Conservation (phyloP, 2,113 vertebrate species). For the Apodemus sylvaticus region DNA sequence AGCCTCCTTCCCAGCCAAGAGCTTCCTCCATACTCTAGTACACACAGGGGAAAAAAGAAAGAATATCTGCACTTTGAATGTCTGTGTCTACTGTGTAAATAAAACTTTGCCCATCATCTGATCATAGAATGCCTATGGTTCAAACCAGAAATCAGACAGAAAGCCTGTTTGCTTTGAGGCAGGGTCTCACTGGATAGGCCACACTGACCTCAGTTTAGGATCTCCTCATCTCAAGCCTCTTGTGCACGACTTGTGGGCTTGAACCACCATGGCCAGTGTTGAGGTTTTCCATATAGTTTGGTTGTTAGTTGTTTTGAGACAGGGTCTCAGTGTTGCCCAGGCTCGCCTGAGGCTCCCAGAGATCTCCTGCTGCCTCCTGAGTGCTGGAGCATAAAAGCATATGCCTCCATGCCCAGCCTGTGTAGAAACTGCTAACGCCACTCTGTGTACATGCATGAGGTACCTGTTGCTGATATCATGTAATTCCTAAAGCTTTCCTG, state of each 20-base stretch:
- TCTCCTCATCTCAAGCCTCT: no score
- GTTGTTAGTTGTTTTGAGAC: neutral
- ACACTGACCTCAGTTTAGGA: neutral
- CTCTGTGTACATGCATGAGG: neutral
- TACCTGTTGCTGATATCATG: neutral
- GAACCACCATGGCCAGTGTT: neutral
- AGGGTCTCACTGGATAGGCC: neutral
- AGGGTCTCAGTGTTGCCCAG: neutral
- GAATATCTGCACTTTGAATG: neutral
- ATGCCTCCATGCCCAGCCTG: neutral
- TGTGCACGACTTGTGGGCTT: neutral
- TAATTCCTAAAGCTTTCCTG: neutral
- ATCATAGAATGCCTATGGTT: neutral
- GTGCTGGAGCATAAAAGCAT: no score
- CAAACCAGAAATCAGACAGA: constrained; percentile 19
- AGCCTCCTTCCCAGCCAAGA: neutral
- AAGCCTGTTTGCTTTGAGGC: neutral
- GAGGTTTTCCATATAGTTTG: neutral
- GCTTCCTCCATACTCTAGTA: neutral
- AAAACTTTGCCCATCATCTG: neutral
- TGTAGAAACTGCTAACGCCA: neutral
- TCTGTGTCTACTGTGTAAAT: neutral
- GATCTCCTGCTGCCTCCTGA: neutral
- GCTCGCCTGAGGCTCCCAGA: neutral
- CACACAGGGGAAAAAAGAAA: neutral